Percentiles rank a stretch among this genome's conserved stretches.
Conservation (phyloP, 2,113 vertebrate genomes). For the Gavialis gangeticus region DNA sequence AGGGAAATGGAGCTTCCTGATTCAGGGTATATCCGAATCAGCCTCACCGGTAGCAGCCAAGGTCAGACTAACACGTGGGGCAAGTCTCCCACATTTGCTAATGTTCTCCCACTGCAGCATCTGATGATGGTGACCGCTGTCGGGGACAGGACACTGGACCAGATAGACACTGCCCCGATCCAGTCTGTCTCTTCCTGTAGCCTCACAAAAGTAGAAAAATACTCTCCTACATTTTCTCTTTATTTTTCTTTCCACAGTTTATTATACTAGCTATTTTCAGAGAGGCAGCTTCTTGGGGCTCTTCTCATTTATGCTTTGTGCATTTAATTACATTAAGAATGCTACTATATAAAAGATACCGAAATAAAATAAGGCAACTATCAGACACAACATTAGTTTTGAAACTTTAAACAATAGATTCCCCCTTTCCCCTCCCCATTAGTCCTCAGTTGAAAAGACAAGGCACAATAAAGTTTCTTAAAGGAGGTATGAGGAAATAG, state of each 20-base stretch:
- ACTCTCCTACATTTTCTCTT: not conserved
- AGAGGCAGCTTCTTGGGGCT: not conserved
- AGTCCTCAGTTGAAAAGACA: not conserved
- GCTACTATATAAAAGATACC: not conserved
- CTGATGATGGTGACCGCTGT: not conserved
- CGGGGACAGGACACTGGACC: not conserved
- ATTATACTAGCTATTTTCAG: conserved; percentile 9
- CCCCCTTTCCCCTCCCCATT: not conserved
- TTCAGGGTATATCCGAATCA: not conserved
- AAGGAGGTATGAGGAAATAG: not conserved
- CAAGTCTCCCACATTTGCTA: rapidly evolving
- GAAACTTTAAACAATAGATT: not conserved
- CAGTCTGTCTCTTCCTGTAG: not conserved
- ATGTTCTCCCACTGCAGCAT: not conserved
- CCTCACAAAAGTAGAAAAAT: conserved; percentile 7
- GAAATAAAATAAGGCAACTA: conserved; percentile 40
- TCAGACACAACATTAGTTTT: not conserved
- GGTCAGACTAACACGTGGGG: not conserved
- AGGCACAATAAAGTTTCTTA: not conserved
- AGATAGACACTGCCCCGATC: not conserved
- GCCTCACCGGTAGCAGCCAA: not conserved
- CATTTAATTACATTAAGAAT: conserved; percentile 39
- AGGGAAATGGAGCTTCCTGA: not conserved
- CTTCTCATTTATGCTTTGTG: not conserved
- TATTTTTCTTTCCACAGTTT: not conserved